These are phyloP conservation scores for Macrophya annulata DNA, from an alignment of 2,888 invertebrate species.

Conservation along the genomic window DNA sequence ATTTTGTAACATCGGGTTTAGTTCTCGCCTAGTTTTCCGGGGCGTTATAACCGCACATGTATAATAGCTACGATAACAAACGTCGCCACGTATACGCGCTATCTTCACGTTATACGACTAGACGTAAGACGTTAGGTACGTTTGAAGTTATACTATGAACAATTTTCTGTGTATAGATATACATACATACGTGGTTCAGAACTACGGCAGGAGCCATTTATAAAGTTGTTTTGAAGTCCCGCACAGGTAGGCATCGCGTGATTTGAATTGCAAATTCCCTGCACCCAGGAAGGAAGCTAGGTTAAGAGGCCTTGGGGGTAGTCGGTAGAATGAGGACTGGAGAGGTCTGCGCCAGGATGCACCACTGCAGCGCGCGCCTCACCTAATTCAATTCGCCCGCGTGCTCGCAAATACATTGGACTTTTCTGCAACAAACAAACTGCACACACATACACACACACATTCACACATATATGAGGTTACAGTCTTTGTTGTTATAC, in stretches of 20 bases:
- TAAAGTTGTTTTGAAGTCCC: slow-evolving; percentile 46
- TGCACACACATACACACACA: neutral
- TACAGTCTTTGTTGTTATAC: neutral
- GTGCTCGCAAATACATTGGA: slow-evolving; percentile 20
- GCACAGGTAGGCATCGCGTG: slow-evolving; percentile 49
- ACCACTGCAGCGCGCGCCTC: slow-evolving; percentile 36
- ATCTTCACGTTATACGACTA: neutral
- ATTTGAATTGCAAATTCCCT: slow-evolving; percentile 54
- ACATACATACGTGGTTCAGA: neutral
- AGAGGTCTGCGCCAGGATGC: slow-evolving; percentile 51
- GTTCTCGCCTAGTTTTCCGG: neutral
- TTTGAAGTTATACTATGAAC: neutral
- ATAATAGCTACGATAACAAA: neutral
- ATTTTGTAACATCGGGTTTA: neutral
- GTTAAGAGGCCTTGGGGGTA: slow-evolving; percentile 44
- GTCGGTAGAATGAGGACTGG: slow-evolving; percentile 4
- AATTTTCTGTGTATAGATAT: too few relatives aligned
- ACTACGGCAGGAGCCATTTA: slow-evolving; percentile 1
- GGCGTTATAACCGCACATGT: too few relatives aligned
- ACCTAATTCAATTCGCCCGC: slow-evolving; percentile 37
- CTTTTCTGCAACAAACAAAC: neutral
- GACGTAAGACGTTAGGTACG: neutral
- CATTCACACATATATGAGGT: neutral
- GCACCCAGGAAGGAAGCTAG: slow-evolving; percentile 51
- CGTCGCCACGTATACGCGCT: neutral